Conservation (phyloP, 2,797 vertebrate genomes). For the Poeciliopsis gracilis region DNA sequence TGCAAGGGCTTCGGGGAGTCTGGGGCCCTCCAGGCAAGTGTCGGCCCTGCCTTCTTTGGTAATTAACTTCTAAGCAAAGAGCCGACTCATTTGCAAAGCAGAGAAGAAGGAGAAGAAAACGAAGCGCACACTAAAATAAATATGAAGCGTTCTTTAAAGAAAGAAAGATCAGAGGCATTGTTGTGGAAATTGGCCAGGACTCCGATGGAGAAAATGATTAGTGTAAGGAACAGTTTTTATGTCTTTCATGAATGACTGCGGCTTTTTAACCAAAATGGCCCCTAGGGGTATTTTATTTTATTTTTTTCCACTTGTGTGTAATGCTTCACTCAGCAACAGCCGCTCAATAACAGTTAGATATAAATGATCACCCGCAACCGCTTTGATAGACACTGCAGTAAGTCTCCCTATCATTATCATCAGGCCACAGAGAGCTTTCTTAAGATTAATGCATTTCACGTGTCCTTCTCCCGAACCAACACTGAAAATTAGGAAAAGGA, state of each 20-base stretch:
- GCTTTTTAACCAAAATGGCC: background rate
- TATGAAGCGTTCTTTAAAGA: background rate
- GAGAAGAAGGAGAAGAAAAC: background rate
- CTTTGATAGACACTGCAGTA: background rate
- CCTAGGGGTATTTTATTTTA: background rate
- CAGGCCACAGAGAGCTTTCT: background rate
- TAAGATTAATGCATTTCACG: background rate
- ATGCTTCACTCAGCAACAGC: background rate
- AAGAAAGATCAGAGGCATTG: background rate
- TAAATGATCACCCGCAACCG: background rate
- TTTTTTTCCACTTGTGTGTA: no score
- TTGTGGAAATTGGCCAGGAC: background rate
- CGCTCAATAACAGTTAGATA: background rate
- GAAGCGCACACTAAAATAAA: background rate
- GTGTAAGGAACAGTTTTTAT: background rate
- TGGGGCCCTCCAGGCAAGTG: constrained; percentile 10
- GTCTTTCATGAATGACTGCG: background rate
- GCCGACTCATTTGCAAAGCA: background rate
- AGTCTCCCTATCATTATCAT: background rate
- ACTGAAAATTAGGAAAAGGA: background rate
- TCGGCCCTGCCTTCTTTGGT: constrained; percentile 21
- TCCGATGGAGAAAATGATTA: background rate
- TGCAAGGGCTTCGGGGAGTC: constrained; percentile 7
- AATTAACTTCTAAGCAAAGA: constrained; percentile 10
- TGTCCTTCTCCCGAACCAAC: background rate